These are phyloP conservation scores for Chromobotia macracanthus DNA, from an alignment of 2,797 vertebrate genomes.

Conservation along the genomic window DNA sequence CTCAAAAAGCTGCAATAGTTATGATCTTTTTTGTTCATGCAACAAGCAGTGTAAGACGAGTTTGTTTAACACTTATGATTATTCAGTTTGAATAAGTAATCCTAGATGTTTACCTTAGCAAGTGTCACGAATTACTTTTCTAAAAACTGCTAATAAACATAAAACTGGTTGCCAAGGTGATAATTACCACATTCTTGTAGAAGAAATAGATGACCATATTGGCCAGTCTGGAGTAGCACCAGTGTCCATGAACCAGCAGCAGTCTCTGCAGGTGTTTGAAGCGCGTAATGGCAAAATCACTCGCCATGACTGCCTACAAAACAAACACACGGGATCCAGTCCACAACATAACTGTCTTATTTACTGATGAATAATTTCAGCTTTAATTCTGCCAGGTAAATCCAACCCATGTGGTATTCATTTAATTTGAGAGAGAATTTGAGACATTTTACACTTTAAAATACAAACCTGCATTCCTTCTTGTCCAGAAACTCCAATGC, in stretches of 20 bases:
- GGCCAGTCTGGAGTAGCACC: conserved; percentile 89
- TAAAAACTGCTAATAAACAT: not conserved
- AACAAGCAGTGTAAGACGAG: too few species aligned
- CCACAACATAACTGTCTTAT: not conserved
- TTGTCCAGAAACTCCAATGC: conserved; percentile 92
- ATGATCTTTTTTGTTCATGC: too few species aligned
- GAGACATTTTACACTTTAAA: not conserved
- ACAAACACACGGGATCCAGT: not conserved
- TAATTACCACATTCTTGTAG: conserved; percentile 95
- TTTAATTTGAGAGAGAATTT: not conserved
- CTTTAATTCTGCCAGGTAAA: not conserved
- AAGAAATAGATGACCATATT: conserved; percentile 96
- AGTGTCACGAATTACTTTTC: too few species aligned
- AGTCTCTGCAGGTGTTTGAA: conserved; percentile 94
- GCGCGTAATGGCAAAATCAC: conserved; percentile 91
- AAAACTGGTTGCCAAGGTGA: conserved; percentile 26
- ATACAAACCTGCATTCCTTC: conserved; percentile 94
- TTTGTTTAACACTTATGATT: too few species aligned
- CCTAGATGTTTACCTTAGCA: too few species aligned
- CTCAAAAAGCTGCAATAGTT: too few species aligned
- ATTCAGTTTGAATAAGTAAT: too few species aligned
- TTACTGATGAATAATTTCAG: not conserved
- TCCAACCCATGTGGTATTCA: not conserved
- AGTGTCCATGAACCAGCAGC: conserved; percentile 92
- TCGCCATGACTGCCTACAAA: conserved; percentile 89